A percentile compares a stretch with the other conserved stretches of the same genome.
These are phyloP conservation scores for Strigamia crassipes DNA, from an alignment of 2,888 invertebrate species.

Conservation along the genomic window DNA sequence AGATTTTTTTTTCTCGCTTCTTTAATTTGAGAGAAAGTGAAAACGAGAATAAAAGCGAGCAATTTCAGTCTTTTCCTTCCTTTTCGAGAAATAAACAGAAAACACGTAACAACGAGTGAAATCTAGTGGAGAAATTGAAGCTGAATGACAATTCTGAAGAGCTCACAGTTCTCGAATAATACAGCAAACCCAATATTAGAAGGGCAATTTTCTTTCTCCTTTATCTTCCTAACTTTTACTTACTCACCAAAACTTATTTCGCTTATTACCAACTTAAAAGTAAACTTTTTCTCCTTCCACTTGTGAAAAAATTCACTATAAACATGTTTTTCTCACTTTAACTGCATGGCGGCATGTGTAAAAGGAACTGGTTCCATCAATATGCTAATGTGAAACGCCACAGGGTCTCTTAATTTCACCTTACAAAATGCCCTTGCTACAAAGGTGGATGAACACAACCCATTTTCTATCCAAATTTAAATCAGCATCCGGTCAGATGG, in stretches of 20 bases:
- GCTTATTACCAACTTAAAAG: constrained; percentile 10
- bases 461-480: constrained; percentile 28
- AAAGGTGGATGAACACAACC: constrained; percentile 33
- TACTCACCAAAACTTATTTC: neutral
- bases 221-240: neutral
- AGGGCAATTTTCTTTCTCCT: constrained; percentile 12
- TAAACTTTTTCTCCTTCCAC: neutral
- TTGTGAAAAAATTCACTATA: neutral
- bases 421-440: constrained; percentile 31
- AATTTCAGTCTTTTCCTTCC: neutral
- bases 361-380: constrained; percentile 30
- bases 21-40: constrained; percentile 42
- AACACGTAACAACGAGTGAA: constrained; percentile 24
- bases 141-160: constrained; percentile 8
- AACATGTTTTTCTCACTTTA: constrained; percentile 42
- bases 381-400: constrained; percentile 39
- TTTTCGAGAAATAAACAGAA: constrained; percentile 24
- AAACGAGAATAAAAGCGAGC: constrained; percentile 38
- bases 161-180: neutral
- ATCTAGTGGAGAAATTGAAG: constrained; percentile 36
- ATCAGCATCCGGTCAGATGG: constrained; percentile 28
- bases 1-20: neutral
- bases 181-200: neutral
- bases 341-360: constrained; percentile 24
- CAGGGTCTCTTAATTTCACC: constrained; percentile 42